Evolutionary conservation across 2,888 invertebrate genomes (phyloP).

Genomic region (Ormia ochracea): DNA sequence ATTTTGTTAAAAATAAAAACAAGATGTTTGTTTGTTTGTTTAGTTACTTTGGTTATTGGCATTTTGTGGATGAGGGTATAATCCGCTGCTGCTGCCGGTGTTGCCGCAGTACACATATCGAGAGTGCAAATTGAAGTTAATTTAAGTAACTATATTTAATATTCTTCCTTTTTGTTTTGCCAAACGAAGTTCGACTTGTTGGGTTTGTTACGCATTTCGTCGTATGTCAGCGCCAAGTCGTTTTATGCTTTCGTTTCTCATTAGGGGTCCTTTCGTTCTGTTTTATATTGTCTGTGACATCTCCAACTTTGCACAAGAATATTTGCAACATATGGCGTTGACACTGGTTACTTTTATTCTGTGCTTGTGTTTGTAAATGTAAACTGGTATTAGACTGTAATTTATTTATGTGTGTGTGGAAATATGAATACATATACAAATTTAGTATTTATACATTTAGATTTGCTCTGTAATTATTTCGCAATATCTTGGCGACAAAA

Average conservation of each 20-base stretch:
- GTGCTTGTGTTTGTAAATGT: constrained; percentile 11
- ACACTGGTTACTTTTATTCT: too few relatives aligned
- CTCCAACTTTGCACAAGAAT: constrained; percentile 39
- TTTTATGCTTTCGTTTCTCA: constrained; percentile 25
- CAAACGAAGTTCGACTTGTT: neutral
- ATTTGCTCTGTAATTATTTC: too few relatives aligned
- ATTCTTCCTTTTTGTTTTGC: neutral
- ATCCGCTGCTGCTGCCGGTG: constrained; percentile 28
- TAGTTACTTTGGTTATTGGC: neutral
- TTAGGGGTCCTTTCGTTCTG: constrained; percentile 24
- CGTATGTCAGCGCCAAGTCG: constrained; percentile 37
- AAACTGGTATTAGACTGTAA: constrained; percentile 29
- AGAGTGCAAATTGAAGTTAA: constrained; percentile 48
- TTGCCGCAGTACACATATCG: neutral
- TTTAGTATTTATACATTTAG: neutral
- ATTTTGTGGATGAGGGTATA: constrained; percentile 7
- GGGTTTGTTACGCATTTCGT: neutral
- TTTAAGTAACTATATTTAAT: constrained; percentile 29
- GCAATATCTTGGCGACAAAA: too few relatives aligned
- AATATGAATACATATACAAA: neutral
- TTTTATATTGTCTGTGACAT: constrained; percentile 3
- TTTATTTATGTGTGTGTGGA: constrained; percentile 35
- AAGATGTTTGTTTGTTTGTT: neutral
- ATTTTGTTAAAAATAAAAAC: constrained; percentile 41
- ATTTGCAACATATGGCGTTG: constrained; percentile 43